phyloP scores from a whole-genome alignment of 2,797 vertebrate genomes.

The Poecilia picta region DNA sequence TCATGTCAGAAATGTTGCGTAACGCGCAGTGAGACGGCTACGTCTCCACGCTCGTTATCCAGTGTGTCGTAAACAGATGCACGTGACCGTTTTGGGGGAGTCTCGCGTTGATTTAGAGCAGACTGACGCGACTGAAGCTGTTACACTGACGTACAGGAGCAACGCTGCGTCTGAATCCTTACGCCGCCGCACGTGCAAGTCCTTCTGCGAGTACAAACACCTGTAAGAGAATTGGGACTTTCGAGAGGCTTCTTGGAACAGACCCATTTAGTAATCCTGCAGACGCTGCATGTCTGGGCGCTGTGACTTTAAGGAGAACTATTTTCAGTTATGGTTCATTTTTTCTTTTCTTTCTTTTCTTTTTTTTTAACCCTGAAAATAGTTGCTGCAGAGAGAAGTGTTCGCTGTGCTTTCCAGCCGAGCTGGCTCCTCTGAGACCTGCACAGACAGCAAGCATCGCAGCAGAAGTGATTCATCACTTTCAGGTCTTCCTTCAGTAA shows the following conservation, averaged over 20 bases:
- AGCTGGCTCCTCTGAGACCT: conserved; percentile 10
- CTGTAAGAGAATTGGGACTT: conserved; percentile 9
- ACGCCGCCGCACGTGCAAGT: background rate
- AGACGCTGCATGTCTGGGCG: conserved; percentile 19
- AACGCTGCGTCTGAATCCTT: background rate
- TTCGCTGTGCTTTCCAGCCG: conserved; percentile 14
- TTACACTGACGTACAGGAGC: background rate
- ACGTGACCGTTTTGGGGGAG: background rate
- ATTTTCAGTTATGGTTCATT: conserved; percentile 42
- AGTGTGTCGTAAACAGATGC: background rate
- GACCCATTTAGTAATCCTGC: conserved; percentile 23
- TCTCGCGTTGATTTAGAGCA: background rate
- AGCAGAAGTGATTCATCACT: conserved; percentile 7
- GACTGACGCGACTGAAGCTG: background rate
- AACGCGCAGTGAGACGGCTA: background rate
- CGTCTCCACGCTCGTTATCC: background rate
- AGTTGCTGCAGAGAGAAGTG: conserved; percentile 21
- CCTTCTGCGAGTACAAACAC: conserved; percentile 14
- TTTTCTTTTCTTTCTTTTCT: conserved; percentile 9
- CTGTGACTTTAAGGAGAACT: conserved; percentile 31
- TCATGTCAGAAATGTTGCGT: background rate
- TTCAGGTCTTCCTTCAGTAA: background rate
- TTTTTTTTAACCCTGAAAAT: conserved; percentile 20
- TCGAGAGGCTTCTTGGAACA: conserved; percentile 30
- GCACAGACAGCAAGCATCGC: conserved; percentile 18